Base-by-base conservation (phyloP, 2,888 invertebrate genomes). In the Villa cingulata region DNA sequence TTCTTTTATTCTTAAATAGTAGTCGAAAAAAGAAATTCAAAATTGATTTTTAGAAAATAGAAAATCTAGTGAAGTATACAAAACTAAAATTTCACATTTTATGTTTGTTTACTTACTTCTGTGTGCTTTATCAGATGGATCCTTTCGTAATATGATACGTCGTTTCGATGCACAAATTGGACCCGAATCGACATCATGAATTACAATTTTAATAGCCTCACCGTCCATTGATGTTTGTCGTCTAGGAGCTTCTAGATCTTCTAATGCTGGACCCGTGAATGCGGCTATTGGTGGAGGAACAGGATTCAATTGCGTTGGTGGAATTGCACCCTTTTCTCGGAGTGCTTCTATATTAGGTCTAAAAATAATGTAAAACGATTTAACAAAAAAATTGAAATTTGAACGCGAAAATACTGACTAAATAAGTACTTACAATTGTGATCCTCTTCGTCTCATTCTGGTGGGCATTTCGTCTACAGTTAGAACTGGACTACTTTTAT, bases 201-300 rank as follows among this genome's bases (percentile, higher is more conserved):
- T 91, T 55, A 91, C 89, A 56, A 91, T 91, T 65, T 89, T 84
- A 59, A 91, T 91, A 54, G 88, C 88, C 65, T 91, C 90, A 2
- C 90, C 90, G 61, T 90, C 90, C 51, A 85, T 86, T 18, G 89
- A 87, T 61, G 86, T 86, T 62, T 90, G 89, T 6, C 89, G 74
- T 39, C 85, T 68, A 5, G 76, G 74, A 37, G 78, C 72, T 52
- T 77, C 74, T 23, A 78, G 72, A 58, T 80, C 80, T 56, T 80
- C 72, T 54, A 78, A 74, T 53, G 77, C 75, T 51, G 78, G 70
- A 47, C 68, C 68, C 12, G 68, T 66, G 46, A 67, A 68, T 32
- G 68, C 53, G 16, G 68, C 67, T 57, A 66, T 59, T 7, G 67
- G 67, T 15, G 67, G 60, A 58, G 59, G 72, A 59, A 59, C 73